Evolutionary conservation across 2,797 vertebrate genomes (phyloP), one percentile per base, ranked within the genome.

Genomic region (Schizopygopsis pylzovi): DNA sequence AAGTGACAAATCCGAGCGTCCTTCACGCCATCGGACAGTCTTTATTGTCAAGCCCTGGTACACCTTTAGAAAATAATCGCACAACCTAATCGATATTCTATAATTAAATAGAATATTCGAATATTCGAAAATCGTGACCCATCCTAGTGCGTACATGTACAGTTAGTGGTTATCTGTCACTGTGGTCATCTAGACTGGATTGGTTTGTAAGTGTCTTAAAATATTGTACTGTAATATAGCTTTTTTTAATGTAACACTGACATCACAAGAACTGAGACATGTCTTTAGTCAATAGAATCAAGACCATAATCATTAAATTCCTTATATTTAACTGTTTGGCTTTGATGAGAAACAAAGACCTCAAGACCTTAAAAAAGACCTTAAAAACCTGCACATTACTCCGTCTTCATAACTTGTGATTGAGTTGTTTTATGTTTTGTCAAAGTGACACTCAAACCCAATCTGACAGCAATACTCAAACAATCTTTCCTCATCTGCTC

Each of bases 381-480:
- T 63, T 47, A 47, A 61, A 22, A 61, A 65, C 7, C 25, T 47
- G 73, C 45, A 22, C 45, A 41, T 52, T 56, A 20, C 43, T 3
- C 18, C 39, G 2, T 54, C 41, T 59, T 81, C 72, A 77, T 79
- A 45, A 78, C 43, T 47, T 61, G 47, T 77, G 61, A 77, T 61
- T 25, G 49, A 71, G 83, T 10, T 33, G 73, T 56, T 84, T 84
- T 33, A 16, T 68, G 39, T 43, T 85, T 59, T 79, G 16, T 54
- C 22, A 65, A 76, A 68, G 83, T 83, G 80, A 79, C 77, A 80
- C 70, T 89, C 49, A 87, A 79, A 68, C 76, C 49, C n/a, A 12
- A 85, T 79, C 67, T 86, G 71, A 86, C 71, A 81, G 70, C 84
- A 81, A 33, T 59, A 33, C 73, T 79, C 87, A 52, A 88, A 61